Base-by-base conservation (phyloP, 2,888 invertebrate genomes). In the Listrodromus nycthemerus region DNA sequence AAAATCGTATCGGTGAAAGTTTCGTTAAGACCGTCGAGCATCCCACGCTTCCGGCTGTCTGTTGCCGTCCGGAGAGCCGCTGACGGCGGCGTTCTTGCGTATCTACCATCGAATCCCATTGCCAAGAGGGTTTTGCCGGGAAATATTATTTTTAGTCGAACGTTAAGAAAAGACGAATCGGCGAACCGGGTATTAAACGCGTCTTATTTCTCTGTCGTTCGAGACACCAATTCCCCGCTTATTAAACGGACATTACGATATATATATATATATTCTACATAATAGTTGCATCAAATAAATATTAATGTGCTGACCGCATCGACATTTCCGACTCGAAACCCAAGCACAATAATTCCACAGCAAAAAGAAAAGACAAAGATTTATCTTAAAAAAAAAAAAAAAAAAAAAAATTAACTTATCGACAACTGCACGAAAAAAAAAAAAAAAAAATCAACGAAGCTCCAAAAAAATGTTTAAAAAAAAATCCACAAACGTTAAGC, bases 121-220 rank as follows among this genome's bases (percentile, higher is more conserved):
- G 73, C 80, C 73, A 80, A 80, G 77, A n/a, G 77, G 55, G 80
- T 48, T 80, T 73, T 41, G 65, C 83, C 69, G 83, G 61, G 65
- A 80, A 67, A 52, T 74, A 83, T 80, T 83, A 83, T 83, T 83
- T 83, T 83, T 83, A 80, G 77, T 77, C 73, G 48, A 69, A 55
- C 69, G 65, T 58, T 45, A n/a, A 61, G 48, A 50, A 67, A 61
- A 41, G 27, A 7, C 33, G 41, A 73, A 45, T 30, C 61, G 6
- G 41, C 27, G 27, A 16, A 5, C 73, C 16, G 48, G n/a, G 30
- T 19, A 63, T 61, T 30, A 30, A 55, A 61, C 45, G 61, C 45
- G 61, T 61, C 73, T 48, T 30, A 33, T 74, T 19, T 13, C 61
- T 41, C 58, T 13, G 58, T 16, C 27, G 4, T 27, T 4, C 30